Evolutionary conservation across 1,140 invertebrate genomes (phyloP).

Genomic region (Neodiprion pinetum): DNA sequence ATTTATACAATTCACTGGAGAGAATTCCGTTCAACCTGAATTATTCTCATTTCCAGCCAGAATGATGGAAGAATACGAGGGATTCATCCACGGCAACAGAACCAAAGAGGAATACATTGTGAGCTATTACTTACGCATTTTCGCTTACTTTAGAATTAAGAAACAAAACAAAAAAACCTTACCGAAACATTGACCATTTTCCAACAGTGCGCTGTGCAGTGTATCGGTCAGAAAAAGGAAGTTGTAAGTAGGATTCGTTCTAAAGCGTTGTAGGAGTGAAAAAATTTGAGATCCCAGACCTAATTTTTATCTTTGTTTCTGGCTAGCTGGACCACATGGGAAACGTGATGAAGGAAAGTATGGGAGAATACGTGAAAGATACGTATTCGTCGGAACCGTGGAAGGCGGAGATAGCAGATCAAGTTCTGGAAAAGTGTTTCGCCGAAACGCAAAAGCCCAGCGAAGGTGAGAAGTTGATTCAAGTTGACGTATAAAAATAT

Average conservation of each 20-base stretch:
- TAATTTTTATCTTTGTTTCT: neutral
- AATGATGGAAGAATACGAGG: conserved; percentile 4
- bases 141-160: too few species aligned
- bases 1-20: too few species aligned
- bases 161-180: too few species aligned
- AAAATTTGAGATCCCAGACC: too few species aligned
- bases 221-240: neutral
- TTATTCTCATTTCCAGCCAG: neutral
- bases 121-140: neutral
- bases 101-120: neutral
- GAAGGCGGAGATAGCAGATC: neutral
- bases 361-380: neutral
- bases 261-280: too few species aligned
- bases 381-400: neutral
- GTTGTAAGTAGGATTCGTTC: neutral
- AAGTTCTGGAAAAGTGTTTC: conserved; percentile 2
- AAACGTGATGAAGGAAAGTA: neutral
- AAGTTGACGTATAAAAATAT: too few species aligned
- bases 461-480: neutral
- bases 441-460: neutral
- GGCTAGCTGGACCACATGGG: neutral
- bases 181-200: neutral
- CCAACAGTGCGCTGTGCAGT: neutral
- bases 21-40: too few species aligned
- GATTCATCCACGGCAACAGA: neutral